phyloP scores from a whole-genome alignment of 64 coral and sea anemone species.

The Platygyra sinensis region DNA sequence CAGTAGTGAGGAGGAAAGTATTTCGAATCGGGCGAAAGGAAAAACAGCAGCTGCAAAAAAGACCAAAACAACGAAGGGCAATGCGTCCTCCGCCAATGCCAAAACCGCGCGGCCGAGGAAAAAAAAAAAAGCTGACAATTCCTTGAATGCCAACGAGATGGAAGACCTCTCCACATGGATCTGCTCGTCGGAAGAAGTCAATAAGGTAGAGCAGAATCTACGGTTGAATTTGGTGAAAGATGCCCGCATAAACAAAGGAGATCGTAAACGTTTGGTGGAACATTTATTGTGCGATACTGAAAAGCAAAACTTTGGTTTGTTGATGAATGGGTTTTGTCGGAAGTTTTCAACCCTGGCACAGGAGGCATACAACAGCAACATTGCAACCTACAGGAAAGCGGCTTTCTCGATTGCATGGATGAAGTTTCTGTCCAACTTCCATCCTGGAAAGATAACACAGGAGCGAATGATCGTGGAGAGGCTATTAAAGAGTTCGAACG shows the following conservation, averaged over 20 bases:
- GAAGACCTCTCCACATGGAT: constrained; percentile 2
- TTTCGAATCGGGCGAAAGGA: no score
- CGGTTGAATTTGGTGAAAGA: background rate
- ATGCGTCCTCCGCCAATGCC: no score
- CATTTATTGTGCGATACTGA: constrained; percentile 18
- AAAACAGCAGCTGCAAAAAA: no score
- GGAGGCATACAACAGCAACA: background rate
- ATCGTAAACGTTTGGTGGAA: constrained; percentile 5
- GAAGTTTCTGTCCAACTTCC: constrained; percentile 47
- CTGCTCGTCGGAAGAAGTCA: background rate
- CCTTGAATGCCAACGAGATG: background rate
- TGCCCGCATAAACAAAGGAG: background rate
- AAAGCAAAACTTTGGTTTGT: background rate
- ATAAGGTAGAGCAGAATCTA: background rate
- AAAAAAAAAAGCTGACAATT: no score
- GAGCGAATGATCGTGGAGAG: background rate
- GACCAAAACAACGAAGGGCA: no score
- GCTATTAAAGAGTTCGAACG: background rate
- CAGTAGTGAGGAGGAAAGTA: no score
- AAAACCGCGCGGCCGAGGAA: no score
- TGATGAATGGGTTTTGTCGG: constrained; percentile 13
- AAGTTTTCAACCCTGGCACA: constrained; percentile 30
- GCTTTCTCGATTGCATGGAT: constrained; percentile 39
- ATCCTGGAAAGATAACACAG: background rate
- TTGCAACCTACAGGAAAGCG: constrained; percentile 25